phyloP scores from a whole-genome alignment of 2,888 invertebrate genomes.

The Agriopis leucophaearia region DNA sequence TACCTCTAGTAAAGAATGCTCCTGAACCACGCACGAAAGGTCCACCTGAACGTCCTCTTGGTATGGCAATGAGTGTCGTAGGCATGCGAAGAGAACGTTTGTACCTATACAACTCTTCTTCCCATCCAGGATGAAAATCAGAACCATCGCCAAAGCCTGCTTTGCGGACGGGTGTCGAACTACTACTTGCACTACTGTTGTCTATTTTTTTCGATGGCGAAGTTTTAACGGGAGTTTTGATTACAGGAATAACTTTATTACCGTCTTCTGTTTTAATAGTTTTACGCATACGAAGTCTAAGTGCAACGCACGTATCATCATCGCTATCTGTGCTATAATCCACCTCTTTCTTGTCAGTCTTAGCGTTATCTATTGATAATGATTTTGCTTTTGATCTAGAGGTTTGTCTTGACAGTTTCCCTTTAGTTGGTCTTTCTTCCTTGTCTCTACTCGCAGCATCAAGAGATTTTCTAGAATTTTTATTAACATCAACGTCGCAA shows the following conservation, averaged over 20 bases:
- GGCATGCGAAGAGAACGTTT: constrained; percentile 94
- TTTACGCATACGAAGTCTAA: constrained; percentile 79
- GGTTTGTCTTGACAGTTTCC: constrained; percentile 63
- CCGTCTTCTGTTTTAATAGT: constrained; percentile 78
- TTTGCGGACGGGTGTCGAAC: constrained; percentile 78
- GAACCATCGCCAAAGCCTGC: constrained; percentile 90
- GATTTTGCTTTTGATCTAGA: constrained; percentile 69
- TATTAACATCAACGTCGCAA: constrained; percentile 79
- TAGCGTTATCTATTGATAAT: constrained; percentile 65
- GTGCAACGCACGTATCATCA: constrained; percentile 73
- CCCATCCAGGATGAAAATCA: constrained; percentile 92
- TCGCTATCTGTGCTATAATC: constrained; percentile 78
- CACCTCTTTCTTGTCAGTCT: constrained; percentile 67
- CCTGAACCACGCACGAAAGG: constrained; percentile 70
- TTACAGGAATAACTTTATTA: constrained; percentile 55
- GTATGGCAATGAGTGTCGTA: constrained; percentile 92
- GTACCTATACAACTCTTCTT: constrained; percentile 93
- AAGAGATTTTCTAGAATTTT: constrained; percentile 72
- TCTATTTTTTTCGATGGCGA: constrained; percentile 72
- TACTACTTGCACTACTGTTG: constrained; percentile 65
- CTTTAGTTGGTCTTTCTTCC: constrained; percentile 66
- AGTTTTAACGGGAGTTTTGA: constrained; percentile 71
- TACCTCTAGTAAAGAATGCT: constrained; percentile 87
- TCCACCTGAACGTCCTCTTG: constrained; percentile 88
- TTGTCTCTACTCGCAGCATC: constrained; percentile 69